These are phyloP conservation scores for Onychomys leucogaster DNA, from an alignment of 2,797 vertebrate species.

Conservation along the genomic window DNA sequence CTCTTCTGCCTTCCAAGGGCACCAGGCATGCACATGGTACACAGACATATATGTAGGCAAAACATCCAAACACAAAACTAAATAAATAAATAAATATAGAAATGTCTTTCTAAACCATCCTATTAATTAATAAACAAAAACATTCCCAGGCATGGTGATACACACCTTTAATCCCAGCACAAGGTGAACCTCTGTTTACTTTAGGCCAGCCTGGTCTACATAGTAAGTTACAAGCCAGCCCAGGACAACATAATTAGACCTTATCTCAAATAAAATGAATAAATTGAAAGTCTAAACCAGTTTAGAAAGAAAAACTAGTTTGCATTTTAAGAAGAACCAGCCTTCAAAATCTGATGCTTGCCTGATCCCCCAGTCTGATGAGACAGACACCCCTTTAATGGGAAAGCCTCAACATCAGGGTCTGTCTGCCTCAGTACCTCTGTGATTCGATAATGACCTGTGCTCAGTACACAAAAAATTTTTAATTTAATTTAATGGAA, in stretches of 20 bases:
- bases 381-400: not conserved
- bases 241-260: not conserved
- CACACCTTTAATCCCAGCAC: not conserved
- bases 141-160: not conserved
- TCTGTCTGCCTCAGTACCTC: not conserved
- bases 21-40: not conserved
- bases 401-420: not conserved
- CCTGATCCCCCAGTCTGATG: not conserved
- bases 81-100: not conserved
- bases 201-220: not conserved
- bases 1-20: not conserved
- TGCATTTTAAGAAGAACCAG: not conserved
- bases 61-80: not conserved
- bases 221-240: not conserved
- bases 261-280: not conserved
- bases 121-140: not conserved
- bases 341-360: not conserved
- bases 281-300: not conserved
- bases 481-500: conserved; percentile 36
- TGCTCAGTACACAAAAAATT: not conserved
- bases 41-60: not conserved
- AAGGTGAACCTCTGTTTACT: not conserved
- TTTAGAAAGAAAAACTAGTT: not conserved
- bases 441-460: not conserved
- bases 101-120: not conserved